Base-by-base conservation (phyloP, 1,140 invertebrate species). In the Theocolax elegans region DNA sequence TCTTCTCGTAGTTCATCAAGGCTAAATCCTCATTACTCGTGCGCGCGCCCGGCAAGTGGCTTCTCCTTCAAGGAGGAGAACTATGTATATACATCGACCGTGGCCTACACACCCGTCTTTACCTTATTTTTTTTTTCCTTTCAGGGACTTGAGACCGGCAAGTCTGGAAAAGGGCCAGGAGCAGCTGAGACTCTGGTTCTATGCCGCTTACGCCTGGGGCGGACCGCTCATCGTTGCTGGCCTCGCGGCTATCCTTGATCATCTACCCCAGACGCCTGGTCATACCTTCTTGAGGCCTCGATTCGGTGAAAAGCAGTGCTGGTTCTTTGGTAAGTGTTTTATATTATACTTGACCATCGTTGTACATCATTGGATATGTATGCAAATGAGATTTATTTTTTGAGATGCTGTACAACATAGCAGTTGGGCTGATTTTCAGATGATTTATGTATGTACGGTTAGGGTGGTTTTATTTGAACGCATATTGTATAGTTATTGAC, bases 121-220 rank as follows among this genome's bases (percentile, higher is more conserved):
- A 6, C 31, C 10, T 4, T 35, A 35, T 68, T 67, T 49, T 58
- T 72, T 63, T 67, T 72, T 54, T 66, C 21, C 3, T 59, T 59
- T 72, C 89, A 93, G 93, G 65, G 93, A 95, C 85, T 88, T 95
- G 77, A 88, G 93, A 66, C 93, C 93, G 46, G 92, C 92, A 74
- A 92, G 90, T 77, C 85, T 94, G 82, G 93, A 94, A 83, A 92
- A 92, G 80, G 90, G 91, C 75, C 93, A 94, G 87, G 93, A 94
- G 83, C 85, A 89, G 35, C 89, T 91, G 66, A 88, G 93, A 42
- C 88, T 94, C 56, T 87, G 92, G 44, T 86, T 93, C 31, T 95
- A 94, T 82, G 89, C 90, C 69, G 88, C 91, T 73, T 95, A 94
- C 84, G 93, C 93, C 42, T 95, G 92, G 92, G 93, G 93, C 71